Evolutionary conservation across 2,888 invertebrate genomes (phyloP).

Genomic region (Apomyelois bistriatella): DNA sequence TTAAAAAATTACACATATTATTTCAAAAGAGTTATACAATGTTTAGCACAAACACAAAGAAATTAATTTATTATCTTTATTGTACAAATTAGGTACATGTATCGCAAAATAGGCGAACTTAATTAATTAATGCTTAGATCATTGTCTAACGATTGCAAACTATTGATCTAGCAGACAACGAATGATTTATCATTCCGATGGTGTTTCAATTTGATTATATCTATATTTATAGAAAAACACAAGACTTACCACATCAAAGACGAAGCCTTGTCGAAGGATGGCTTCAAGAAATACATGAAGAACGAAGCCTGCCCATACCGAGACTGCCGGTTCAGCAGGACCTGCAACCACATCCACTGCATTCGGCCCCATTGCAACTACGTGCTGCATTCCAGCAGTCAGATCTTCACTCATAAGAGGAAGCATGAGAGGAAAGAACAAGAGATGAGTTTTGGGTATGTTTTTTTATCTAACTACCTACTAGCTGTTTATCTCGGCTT

Average conservation of each 20-base stretch:
- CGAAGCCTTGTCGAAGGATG: conserved; percentile 95
- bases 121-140: too few species aligned
- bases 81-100: too few species aligned
- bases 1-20: not conserved
- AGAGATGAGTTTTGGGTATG: conserved; percentile 90
- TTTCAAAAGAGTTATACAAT: too few species aligned
- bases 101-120: too few species aligned
- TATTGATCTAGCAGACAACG: too few species aligned
- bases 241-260: conserved; percentile 99
- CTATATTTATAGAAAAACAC: conserved; percentile 93
- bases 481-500: not conserved
- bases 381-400: conserved; percentile 97
- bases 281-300: conserved; percentile 99
- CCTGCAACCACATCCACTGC: conserved; percentile 99
- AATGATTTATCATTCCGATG: too few species aligned
- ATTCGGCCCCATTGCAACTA: conserved; percentile 97
- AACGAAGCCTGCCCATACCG: conserved; percentile 96
- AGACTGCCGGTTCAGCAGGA: conserved; percentile 94
- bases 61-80: too few species aligned
- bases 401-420: conserved; percentile 97
- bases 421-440: conserved; percentile 97
- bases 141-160: too few species aligned
- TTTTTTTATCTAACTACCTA: conserved; percentile 44
- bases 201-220: too few species aligned
- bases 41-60: too few species aligned